Percentiles rank a stretch among this genome's conserved stretches.
These are phyloP conservation scores for Xenopus borealis DNA, from an alignment of 2,113 vertebrate genomes.

Conservation along the genomic window DNA sequence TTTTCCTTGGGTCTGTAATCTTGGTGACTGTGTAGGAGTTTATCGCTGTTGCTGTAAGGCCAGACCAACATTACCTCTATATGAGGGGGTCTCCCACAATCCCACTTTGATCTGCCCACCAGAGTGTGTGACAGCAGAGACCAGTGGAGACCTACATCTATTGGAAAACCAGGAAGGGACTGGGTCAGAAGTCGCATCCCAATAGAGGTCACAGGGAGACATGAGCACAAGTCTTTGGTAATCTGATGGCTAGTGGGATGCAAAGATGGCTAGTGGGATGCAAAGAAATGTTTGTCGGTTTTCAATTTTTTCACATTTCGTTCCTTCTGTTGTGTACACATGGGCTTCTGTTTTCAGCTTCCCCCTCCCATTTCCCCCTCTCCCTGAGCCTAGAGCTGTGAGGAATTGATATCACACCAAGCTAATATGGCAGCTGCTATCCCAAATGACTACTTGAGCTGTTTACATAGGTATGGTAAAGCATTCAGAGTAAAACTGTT, in stretches of 20 bases:
- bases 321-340: too few relatives aligned
- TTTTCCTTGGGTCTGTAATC: conserved; percentile 68
- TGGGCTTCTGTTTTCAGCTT: too few relatives aligned
- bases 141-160: conserved; percentile 16
- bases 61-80: conserved; percentile 64
- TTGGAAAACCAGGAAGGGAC: not conserved
- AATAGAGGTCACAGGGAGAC: conserved; percentile 51
- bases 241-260: conserved; percentile 67
- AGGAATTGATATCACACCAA: too few relatives aligned
- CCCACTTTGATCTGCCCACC: not conserved
- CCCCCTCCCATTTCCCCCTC: too few relatives aligned
- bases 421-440: too few relatives aligned
- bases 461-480: too few relatives aligned
- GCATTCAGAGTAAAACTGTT: too few relatives aligned
- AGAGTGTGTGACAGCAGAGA: conserved; percentile 2
- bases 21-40: conserved; percentile 66
- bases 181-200: conserved; percentile 48
- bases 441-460: too few relatives aligned
- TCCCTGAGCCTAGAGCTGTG: too few relatives aligned
- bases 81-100: conserved; percentile 1
- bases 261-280: too few relatives aligned
- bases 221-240: conserved; percentile 79
- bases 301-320: too few relatives aligned
- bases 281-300: too few relatives aligned
- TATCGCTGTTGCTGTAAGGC: conserved; percentile 63